These are phyloP conservation scores for Heliconius hermathena DNA, from an alignment of 1,140 invertebrate species.

Conservation along the genomic window DNA sequence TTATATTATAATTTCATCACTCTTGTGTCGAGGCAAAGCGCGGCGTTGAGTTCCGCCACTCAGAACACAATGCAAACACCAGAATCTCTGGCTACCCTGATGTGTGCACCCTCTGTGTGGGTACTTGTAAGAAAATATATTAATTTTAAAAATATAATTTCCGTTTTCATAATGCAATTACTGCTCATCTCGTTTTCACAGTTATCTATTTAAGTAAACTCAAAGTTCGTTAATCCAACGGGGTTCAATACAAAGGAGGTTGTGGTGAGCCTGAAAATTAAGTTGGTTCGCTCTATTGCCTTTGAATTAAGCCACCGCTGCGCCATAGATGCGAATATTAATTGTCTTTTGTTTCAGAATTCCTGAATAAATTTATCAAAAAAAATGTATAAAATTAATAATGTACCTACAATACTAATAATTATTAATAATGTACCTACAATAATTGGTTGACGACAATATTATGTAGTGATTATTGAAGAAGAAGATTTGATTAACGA, in stretches of 20 bases:
- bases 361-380: neutral
- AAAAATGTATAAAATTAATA: neutral
- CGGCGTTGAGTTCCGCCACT: no score
- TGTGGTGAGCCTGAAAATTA: conserved; percentile 77
- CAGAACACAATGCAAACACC: no score
- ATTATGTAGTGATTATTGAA: neutral
- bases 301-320: conserved; percentile 62
- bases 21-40: neutral
- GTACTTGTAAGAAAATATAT: neutral
- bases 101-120: no score
- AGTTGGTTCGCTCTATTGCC: conserved; percentile 75
- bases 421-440: neutral
- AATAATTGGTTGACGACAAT: neutral
- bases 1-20: neutral
- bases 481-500: neutral
- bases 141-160: neutral
- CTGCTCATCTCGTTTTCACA: conserved; percentile 35
- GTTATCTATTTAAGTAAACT: conserved; percentile 48
- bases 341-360: conserved; percentile 18
- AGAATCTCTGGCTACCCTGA: no score
- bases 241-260: conserved; percentile 71
- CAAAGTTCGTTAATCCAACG: conserved; percentile 66
- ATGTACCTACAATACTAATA: neutral
- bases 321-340: conserved; percentile 35
- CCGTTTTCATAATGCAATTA: neutral